phyloP scores from a whole-genome alignment of 1,140 invertebrate species.

The Bemisia tabaci region DNA sequence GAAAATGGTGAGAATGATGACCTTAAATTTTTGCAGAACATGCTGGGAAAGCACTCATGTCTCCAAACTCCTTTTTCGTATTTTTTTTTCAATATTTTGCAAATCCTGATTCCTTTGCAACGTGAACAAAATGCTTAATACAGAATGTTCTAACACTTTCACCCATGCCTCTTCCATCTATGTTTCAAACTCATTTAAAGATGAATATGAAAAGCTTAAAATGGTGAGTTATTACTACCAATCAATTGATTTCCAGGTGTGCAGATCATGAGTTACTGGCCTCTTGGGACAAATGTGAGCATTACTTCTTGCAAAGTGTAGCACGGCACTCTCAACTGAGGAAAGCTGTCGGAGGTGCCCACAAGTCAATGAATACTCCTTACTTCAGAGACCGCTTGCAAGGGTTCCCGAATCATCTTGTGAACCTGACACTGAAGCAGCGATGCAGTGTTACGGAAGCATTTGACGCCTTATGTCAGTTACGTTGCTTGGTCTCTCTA shows the following conservation, averaged over 20 bases:
- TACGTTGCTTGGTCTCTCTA: neutral
- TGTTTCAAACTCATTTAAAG: too few species aligned
- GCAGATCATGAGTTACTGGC: slow-evolving; percentile 39
- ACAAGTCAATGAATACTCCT: slow-evolving; percentile 49
- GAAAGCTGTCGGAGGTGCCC: slow-evolving; percentile 41
- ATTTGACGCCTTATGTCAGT: neutral
- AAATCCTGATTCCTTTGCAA: too few species aligned
- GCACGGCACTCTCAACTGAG: slow-evolving; percentile 51
- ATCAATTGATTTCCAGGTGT: slow-evolving; percentile 29
- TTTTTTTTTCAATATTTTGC: too few species aligned
- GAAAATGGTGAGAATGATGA: too few species aligned
- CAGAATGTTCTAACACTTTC: too few species aligned
- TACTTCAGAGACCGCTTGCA: slow-evolving; percentile 68
- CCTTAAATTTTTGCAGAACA: too few species aligned
- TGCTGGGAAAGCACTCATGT: too few species aligned
- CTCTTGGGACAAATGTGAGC: slow-evolving; percentile 58
- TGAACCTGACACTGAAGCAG: slow-evolving; percentile 21
- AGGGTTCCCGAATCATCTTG: slow-evolving; percentile 58
- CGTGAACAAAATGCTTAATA: too few species aligned
- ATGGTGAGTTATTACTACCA: too few species aligned
- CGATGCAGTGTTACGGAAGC: neutral
- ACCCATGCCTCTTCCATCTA: too few species aligned
- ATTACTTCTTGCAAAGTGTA: slow-evolving; percentile 59
- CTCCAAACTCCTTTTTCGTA: too few species aligned
- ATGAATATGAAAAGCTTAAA: too few species aligned